Percentiles rank a stretch among this genome's conserved stretches.
Conservation (phyloP, 2,797 vertebrate species). For the Thamnophis elegans region DNA sequence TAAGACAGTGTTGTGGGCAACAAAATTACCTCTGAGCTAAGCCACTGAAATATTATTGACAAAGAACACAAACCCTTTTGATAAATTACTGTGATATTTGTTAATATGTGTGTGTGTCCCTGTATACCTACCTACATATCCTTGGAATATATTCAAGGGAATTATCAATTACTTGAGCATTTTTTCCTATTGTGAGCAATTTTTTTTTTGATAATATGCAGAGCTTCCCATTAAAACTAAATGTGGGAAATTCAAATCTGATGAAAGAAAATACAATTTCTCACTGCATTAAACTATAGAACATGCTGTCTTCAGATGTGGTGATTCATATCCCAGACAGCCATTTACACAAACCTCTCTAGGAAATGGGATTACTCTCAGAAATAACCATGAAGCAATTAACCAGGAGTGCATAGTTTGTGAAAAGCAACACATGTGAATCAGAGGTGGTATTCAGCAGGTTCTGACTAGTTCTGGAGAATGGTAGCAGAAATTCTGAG, state of each 20-base stretch:
- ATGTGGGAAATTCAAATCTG: background rate
- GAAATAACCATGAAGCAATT: background rate
- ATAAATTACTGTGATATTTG: conserved; percentile 54
- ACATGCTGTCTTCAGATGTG: background rate
- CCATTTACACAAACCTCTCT: background rate
- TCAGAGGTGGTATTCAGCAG: no score
- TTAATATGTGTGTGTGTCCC: background rate
- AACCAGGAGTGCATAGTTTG: background rate
- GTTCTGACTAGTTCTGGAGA: no score
- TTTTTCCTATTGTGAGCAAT: conserved; percentile 21
- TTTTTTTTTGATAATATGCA: conserved; percentile 27
- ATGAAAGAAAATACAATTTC: background rate
- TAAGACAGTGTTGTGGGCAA: conserved; percentile 50
- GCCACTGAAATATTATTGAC: conserved; percentile 39
- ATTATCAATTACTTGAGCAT: conserved; percentile 31
- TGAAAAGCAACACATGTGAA: background rate
- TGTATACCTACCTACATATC: background rate
- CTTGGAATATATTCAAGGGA: conserved; percentile 50
- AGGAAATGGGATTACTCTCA: background rate
- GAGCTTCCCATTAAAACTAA: background rate
- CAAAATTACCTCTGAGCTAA: conserved; percentile 50
- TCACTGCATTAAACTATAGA: background rate
- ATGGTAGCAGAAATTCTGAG: no score
- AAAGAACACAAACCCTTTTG: conserved; percentile 51
- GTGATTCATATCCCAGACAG: background rate